Conservation (phyloP, 2,797 vertebrate species). For the Somateria mollissima region DNA sequence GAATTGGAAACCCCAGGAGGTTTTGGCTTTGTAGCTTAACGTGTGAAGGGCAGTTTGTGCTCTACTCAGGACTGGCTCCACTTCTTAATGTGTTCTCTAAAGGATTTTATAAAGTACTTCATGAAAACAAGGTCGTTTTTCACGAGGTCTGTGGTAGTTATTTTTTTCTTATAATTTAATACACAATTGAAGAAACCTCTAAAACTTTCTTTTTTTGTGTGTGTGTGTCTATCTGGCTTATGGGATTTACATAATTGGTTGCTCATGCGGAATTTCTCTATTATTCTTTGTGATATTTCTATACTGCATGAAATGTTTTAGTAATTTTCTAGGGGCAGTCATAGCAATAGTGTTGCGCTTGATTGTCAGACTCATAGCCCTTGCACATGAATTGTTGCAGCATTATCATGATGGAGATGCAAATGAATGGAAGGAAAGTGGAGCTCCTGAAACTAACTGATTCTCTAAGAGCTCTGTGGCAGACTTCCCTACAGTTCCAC, state of each 20-base stretch:
- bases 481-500: background rate
- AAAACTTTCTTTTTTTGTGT: constrained; percentile 35
- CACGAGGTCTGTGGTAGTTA: background rate
- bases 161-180: background rate
- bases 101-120: constrained; percentile 45
- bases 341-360: background rate
- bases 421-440: background rate
- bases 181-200: constrained; percentile 34
- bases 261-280: constrained; percentile 27
- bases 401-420: background rate
- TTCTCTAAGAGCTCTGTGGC: background rate
- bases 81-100: background rate
- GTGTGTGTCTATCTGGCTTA: constrained; percentile 12
- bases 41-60: background rate
- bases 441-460: background rate
- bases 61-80: background rate
- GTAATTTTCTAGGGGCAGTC: constrained; percentile 21
- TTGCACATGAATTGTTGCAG: background rate
- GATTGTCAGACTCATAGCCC: background rate
- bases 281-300: constrained; percentile 56
- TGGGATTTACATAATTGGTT: constrained; percentile 67
- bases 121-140: background rate
- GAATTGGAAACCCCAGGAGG: background rate
- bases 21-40: background rate
- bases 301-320: constrained; percentile 21